phyloP scores from a whole-genome alignment of 2,113 vertebrate species.

The Aleadryas rufinucha region DNA sequence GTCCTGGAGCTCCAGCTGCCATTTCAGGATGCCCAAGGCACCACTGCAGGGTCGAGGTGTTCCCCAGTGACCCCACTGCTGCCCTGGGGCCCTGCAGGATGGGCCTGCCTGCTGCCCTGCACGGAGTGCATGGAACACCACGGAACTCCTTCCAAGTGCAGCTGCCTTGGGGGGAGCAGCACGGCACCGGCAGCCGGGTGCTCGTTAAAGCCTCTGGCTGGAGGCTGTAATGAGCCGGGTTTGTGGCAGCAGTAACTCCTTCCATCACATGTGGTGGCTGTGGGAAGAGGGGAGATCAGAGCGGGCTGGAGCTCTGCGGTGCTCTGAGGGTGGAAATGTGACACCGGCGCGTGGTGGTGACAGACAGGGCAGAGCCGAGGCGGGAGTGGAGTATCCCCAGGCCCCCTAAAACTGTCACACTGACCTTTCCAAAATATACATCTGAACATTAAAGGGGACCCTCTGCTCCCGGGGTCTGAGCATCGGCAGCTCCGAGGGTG shows the following conservation, averaged over 20 bases:
- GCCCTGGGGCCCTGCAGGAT: not conserved
- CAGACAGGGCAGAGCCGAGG: not conserved
- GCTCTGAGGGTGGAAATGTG: not conserved
- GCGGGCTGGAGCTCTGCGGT: not conserved
- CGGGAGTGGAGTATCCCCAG: not conserved
- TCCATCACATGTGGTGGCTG: constrained; percentile 30
- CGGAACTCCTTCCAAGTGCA: constrained; percentile 21
- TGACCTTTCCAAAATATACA: not conserved
- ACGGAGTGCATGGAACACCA: constrained; percentile 3
- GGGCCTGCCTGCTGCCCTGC: not conserved
- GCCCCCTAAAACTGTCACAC: not conserved
- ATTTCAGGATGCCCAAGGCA: accelerated
- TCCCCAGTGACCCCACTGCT: not conserved
- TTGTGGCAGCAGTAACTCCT: constrained; percentile 61
- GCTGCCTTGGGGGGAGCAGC: constrained; percentile 45
- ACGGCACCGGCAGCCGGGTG: not conserved
- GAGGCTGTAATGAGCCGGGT: constrained; percentile 54
- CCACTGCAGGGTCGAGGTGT: not conserved
- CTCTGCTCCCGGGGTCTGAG: not conserved
- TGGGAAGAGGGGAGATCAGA: not conserved
- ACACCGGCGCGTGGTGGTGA: not conserved
- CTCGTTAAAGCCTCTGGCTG: constrained; percentile 53
- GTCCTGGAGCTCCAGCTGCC: not conserved
- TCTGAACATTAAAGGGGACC: not conserved
- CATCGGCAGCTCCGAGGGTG: not conserved